Evolutionary conservation across 2,113 vertebrate species (phyloP).

Genomic region (Lycaon pictus): DNA sequence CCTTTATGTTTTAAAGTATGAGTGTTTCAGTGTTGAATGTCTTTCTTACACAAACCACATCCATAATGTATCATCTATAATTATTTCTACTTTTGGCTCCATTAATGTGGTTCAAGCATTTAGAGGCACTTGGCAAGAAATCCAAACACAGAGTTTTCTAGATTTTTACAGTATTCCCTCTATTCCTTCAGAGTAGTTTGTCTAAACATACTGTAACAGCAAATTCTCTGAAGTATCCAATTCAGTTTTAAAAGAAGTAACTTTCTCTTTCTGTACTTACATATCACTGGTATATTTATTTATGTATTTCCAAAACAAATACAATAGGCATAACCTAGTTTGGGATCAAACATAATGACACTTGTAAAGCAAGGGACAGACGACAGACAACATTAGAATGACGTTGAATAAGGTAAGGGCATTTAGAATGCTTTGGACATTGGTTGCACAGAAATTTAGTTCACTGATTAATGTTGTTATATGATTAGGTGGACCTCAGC

Average conservation of each 20-base stretch:
- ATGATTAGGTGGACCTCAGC: not conserved
- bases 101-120: not conserved
- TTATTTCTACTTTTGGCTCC: conserved; percentile 33
- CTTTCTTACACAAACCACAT: conserved; percentile 10
- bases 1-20: not conserved
- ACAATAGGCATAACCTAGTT: not conserved
- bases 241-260: not conserved
- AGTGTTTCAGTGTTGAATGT: not conserved
- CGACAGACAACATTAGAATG: fast-evolving
- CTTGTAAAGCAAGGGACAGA: not conserved
- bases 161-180: not conserved
- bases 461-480: not conserved
- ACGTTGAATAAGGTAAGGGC: not conserved
- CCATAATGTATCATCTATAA: not conserved
- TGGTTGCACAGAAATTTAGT: not conserved
- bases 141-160: not conserved
- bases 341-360: not conserved
- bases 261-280: not conserved
- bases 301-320: not conserved
- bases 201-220: not conserved
- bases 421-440: fast-evolving
- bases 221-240: not conserved
- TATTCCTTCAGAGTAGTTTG: not conserved
- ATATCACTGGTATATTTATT: not conserved
- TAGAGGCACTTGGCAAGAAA: not conserved